Conservation (phyloP, 1,140 invertebrate species). For the Sipha flava region DNA sequence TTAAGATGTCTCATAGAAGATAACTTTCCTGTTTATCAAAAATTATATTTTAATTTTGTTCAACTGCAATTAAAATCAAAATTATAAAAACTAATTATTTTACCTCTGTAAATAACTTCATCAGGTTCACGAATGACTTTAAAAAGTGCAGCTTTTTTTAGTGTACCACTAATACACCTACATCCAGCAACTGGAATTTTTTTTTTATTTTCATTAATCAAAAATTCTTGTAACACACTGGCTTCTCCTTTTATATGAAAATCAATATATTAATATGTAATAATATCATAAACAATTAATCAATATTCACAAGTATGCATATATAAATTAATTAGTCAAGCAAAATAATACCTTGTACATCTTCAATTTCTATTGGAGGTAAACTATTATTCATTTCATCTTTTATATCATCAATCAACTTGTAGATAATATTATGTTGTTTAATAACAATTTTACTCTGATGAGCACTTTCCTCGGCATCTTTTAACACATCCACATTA, state of each 20-base stretch:
- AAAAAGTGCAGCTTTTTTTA: constrained; percentile 61
- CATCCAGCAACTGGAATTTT: constrained; percentile 83
- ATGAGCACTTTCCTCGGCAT: constrained; percentile 48
- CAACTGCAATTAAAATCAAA: background rate
- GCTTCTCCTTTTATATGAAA: constrained; percentile 65
- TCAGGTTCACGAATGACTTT: constrained; percentile 57
- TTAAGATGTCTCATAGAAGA: constrained; percentile 81
- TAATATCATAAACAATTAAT: no score
- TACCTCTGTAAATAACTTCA: constrained; percentile 66
- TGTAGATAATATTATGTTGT: constrained; percentile 80
- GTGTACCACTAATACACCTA: constrained; percentile 65
- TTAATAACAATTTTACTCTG: constrained; percentile 54
- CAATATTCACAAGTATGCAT: no score
- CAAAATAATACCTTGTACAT: constrained; percentile 56
- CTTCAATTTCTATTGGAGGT: constrained; percentile 62
- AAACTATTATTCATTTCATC: constrained; percentile 65
- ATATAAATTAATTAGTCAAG: background rate
- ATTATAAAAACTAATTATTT: constrained; percentile 33
- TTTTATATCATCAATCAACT: constrained; percentile 80
- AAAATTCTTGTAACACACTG: constrained; percentile 72
- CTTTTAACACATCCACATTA: constrained; percentile 56
- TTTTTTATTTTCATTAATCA: constrained; percentile 70
- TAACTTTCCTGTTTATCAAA: constrained; percentile 53
- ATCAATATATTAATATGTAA: no score
- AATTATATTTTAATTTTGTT: constrained; percentile 17